A percentile compares a stretch with the other conserved stretches of the same genome.
Conservation (phyloP, 2,113 vertebrate species). For the Microcebus griseorufus region DNA sequence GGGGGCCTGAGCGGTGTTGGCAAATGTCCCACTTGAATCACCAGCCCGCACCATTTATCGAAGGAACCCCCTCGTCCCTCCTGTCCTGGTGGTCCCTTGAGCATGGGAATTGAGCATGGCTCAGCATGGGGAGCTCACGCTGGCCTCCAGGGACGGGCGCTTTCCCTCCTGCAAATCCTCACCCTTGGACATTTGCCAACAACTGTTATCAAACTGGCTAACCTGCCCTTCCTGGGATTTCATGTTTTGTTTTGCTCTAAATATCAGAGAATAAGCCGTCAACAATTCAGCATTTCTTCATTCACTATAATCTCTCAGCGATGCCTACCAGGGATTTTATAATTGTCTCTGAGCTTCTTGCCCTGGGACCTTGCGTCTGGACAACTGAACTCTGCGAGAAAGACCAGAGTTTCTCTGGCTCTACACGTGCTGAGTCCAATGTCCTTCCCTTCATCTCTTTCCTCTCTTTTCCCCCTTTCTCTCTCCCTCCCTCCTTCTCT, state of each 20-base stretch:
- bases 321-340: background rate
- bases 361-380: background rate
- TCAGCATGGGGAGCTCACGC: background rate
- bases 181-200: background rate
- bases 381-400: background rate
- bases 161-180: background rate
- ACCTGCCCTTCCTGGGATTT: background rate
- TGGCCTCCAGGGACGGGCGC: too few species aligned
- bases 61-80: background rate
- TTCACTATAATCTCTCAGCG: background rate
- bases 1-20: background rate
- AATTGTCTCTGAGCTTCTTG: background rate
- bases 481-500: background rate
- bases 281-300: background rate
- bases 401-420: background rate
- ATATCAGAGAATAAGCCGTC: background rate
- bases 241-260: background rate
- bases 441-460: background rate
- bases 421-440: too few species aligned
- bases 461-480: too few species aligned
- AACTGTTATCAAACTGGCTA: background rate
- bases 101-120: background rate
- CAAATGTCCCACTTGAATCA: background rate
- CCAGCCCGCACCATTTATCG: background rate
- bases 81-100: background rate